Base-by-base conservation (phyloP, 2,888 invertebrate genomes). In the Ceramica pisi region DNA sequence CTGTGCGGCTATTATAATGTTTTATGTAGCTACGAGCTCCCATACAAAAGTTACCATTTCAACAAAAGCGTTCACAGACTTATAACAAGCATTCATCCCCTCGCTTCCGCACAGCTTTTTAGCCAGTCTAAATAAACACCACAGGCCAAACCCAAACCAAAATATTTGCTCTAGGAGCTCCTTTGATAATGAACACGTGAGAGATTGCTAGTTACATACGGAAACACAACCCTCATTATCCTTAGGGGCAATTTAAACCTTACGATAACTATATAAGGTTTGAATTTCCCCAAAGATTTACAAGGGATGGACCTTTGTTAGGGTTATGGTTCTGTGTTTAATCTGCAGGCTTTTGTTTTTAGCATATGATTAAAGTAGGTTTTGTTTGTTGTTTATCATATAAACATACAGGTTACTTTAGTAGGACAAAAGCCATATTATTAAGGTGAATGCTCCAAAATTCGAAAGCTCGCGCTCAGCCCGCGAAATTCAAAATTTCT, bases 251-350 rank as follows among this genome's bases (percentile, higher is more conserved):
- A 55, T 55, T 48, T 75, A n/a, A 41, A 55, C 55, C 53, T 19
- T 71, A n/a, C 3, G 1, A 1, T 12, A 23, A 31, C 12, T 6
- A 31, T 6, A 23, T 31, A 76, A 16, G 67, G 55, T 48, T 55
- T 16, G 21, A 41, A 76, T 41, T 76, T 55, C 55, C 76, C 65
- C 5, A 31, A 55, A 41, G 76, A 48, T 23, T 31, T 41, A 5
- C 1, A 14, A 21, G 21, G 38, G 10, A 8, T 6, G 7, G 35
- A 21, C n/a, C 44, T 21, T 53, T 8, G 8, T 7, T 1, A 53
- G 26, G 44, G 44, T 46, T 44, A 51, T 23, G 5, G 26, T 53
- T 65, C n/a, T n/a, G 2, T 31, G 26, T 67, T 75, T 48, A 55
- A 48, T 55, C 7, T 21, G 31, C 16, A 23, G 16, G 21, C 26